Evolutionary conservation across 2,113 vertebrate genomes (phyloP).

Genomic region (Sinosuthora webbiana): DNA sequence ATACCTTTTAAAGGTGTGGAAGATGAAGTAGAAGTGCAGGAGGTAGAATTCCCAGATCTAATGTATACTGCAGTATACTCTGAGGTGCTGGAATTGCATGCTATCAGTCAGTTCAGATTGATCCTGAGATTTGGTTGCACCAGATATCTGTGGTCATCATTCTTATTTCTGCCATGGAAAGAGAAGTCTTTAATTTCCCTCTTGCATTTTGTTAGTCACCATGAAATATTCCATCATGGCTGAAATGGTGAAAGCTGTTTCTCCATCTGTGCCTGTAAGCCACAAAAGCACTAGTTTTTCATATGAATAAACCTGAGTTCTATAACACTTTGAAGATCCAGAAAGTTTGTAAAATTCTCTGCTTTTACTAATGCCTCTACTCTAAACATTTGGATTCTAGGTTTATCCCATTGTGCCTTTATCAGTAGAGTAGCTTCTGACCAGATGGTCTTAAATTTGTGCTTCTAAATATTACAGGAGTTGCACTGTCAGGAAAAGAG

Average conservation of each 20-base stretch:
- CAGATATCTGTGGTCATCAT: neutral
- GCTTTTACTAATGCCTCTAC: neutral
- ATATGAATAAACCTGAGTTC: neutral
- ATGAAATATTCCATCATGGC: neutral
- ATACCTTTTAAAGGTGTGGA: neutral
- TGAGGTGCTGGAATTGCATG: neutral
- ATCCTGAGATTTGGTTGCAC: neutral
- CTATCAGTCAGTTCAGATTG: neutral
- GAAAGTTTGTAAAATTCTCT: neutral
- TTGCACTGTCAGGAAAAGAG: neutral
- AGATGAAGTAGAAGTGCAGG: neutral
- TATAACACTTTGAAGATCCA: neutral
- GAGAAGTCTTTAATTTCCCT: neutral
- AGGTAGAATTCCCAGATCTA: neutral
- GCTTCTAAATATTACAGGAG: neutral
- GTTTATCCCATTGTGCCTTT: neutral
- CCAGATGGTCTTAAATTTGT: neutral
- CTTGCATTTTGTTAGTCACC: neutral
- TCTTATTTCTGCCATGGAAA: neutral
- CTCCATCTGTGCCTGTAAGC: neutral
- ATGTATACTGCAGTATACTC: neutral
- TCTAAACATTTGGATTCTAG: neutral
- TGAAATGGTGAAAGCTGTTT: neutral
- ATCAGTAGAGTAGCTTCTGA: neutral
- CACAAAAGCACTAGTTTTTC: neutral